These are phyloP conservation scores for Stramonita haemastoma DNA, from an alignment of 2,888 invertebrate genomes.

Conservation along the genomic window DNA sequence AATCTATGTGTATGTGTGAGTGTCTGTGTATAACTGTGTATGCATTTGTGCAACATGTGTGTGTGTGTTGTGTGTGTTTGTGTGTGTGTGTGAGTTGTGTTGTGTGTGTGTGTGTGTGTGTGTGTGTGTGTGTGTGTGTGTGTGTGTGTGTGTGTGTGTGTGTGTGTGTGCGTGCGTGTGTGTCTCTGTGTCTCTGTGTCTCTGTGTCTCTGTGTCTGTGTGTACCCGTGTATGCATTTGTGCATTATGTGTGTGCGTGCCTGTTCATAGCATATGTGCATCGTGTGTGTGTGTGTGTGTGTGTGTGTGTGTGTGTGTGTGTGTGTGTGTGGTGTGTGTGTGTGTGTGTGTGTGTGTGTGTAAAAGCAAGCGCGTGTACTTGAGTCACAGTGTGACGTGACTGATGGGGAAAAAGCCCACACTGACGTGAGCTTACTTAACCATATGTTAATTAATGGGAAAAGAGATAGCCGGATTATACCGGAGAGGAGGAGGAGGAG, in stretches of 20 bases:
- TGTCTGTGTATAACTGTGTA: neutral
- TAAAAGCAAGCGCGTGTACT: too few relatives aligned
- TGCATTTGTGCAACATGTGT: neutral
- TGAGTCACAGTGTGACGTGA: too few relatives aligned
- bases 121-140: neutral
- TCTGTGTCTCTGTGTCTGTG: too few relatives aligned
- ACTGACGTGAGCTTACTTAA: too few relatives aligned
- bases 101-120: neutral
- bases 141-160: neutral
- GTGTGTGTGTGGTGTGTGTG: neutral
- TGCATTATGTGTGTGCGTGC: neutral
- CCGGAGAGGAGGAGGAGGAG: too few relatives aligned
- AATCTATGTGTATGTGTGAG: neutral
- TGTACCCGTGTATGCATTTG: neutral
- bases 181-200: neutral
- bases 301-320: neutral
- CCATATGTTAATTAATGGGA: too few relatives aligned
- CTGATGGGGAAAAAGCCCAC: too few relatives aligned
- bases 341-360: too few relatives aligned
- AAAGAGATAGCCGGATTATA: too few relatives aligned
- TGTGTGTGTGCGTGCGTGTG: neutral
- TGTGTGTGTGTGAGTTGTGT: neutral
- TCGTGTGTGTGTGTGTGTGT: neutral
- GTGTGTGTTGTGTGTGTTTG: neutral
- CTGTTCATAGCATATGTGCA: too few relatives aligned